These are phyloP conservation scores for Psettodes erumei DNA, from an alignment of 2,113 vertebrate species.

Conservation along the genomic window DNA sequence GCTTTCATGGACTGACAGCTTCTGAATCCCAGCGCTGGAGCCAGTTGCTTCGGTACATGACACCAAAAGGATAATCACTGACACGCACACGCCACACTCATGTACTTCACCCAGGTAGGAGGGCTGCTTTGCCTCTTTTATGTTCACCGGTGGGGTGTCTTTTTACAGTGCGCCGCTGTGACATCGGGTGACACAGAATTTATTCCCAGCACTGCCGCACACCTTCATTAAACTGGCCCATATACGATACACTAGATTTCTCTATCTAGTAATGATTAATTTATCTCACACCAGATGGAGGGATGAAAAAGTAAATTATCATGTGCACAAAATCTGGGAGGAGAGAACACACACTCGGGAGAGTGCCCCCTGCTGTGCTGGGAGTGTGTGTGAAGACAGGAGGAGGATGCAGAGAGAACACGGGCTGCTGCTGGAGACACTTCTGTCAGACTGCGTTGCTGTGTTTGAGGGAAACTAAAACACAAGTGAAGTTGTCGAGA, in stretches of 20 bases:
- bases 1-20: constrained; percentile 43
- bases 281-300: constrained; percentile 30
- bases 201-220: constrained; percentile 3
- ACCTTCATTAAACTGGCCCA: constrained; percentile 7
- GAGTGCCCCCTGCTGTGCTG: constrained; percentile 44
- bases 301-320: constrained; percentile 32
- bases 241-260: constrained; percentile 1
- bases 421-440: constrained; percentile 10
- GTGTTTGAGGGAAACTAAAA: constrained; percentile 24
- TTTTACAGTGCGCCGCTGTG: constrained; percentile 11
- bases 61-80: constrained; percentile 40
- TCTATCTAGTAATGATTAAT: constrained; percentile 28
- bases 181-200: constrained; percentile 15
- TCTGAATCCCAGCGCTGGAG: constrained; percentile 25
- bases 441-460: constrained; percentile 5
- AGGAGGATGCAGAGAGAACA: constrained; percentile 19
- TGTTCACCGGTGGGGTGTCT: constrained; percentile 12
- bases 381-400: constrained; percentile 30
- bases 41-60: constrained; percentile 21
- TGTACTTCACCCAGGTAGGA: constrained; percentile 47
- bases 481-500: constrained; percentile 16
- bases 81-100: constrained; percentile 9
- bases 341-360: constrained; percentile 22
- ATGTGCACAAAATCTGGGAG: constrained; percentile 1
- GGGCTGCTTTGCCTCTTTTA: constrained; percentile 48